Evolutionary conservation across 2,113 vertebrate species (phyloP), one percentile per base, ranked within the genome.

Genomic region (Brevimyrus niger): DNA sequence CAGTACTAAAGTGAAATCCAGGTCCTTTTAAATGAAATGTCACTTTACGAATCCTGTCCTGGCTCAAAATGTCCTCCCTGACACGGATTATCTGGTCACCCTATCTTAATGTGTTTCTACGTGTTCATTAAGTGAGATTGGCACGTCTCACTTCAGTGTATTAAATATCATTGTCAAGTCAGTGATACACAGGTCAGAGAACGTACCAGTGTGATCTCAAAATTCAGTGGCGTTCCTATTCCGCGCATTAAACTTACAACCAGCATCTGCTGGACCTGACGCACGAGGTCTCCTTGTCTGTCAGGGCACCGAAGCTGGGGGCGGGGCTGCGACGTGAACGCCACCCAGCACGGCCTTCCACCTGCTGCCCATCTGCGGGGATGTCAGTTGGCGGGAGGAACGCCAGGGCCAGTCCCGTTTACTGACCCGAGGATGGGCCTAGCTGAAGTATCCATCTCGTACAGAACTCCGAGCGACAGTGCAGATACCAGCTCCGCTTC

Each of bases 221-320:
- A 8, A 8, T 8, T 58, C 55, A 8, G 55, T 3, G 6, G 6
- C 55, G 2, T 23, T 50, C 21, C 55, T 23, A 2, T 58, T 58
- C 1, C 2, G 48, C 55, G 9, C 6, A 8, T 58, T n/a, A 58
- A 58, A 23, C 21, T 58, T 58, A 23, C 55, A 58, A 21, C 55
- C 55, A n/a, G 55, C 55, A 58, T 58, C 55, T n/a, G n/a, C n/a
- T n/a, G n/a, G 55, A n/a, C 23, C 23, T 48, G n/a, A 19, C 31
- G 44, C 21, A 19, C 8, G 23, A 27, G 46, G 17, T 19, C 19
- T 27, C 69, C n/a, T 42, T 27, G 21, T 76, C 61, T 76, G 76
- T 44, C 65, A 88, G 88, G 88, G 9, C 55, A 13, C 8, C 27
- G 7, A 89, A 82, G 47, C 88, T 89, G n/a, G 9, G 69, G 88